A percentile compares a stretch with the other conserved stretches of the same genome.
Evolutionary conservation across 1,140 invertebrate genomes (phyloP).

Genomic region (Megalonaias nervosa): DNA sequence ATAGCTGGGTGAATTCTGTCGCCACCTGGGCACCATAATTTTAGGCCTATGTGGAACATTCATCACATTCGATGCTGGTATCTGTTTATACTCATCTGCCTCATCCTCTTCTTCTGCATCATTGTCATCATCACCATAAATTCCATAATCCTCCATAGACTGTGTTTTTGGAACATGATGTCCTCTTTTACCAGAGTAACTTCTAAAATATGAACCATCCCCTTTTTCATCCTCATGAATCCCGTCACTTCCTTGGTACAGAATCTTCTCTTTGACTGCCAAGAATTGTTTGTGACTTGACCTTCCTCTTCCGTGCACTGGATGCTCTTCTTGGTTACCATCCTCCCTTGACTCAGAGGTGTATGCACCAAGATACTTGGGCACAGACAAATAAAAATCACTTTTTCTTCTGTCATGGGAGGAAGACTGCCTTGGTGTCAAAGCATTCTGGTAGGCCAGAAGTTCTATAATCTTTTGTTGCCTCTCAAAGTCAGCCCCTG

Average conservation of each 20-base stretch:
- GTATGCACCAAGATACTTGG: slow-evolving; percentile 1
- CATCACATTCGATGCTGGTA: slow-evolving; percentile 27
- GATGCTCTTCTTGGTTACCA: slow-evolving; percentile 5
- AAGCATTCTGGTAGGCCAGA: slow-evolving; percentile 24
- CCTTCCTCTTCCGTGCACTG: slow-evolving; percentile 10
- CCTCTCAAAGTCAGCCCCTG: slow-evolving; percentile 3
- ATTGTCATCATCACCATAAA: slow-evolving; percentile 37
- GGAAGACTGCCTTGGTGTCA: slow-evolving; percentile 27
- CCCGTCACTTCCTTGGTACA: slow-evolving; percentile 2
- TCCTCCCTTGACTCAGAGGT: slow-evolving; percentile 12
- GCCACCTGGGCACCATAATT: slow-evolving; percentile 37
- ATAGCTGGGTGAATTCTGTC: slow-evolving; percentile 35
- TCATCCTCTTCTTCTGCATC: slow-evolving; percentile 29
- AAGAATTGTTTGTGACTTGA: slow-evolving; percentile 31
- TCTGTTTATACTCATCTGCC: slow-evolving; percentile 2
- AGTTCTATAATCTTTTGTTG: slow-evolving; percentile 26
- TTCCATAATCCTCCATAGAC: slow-evolving; percentile 28
- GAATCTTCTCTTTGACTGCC: slow-evolving; percentile 22
- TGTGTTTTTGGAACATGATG: not conserved
- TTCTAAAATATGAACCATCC: not conserved
- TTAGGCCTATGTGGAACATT: slow-evolving; percentile 27
- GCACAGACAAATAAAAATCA: slow-evolving; percentile 30
- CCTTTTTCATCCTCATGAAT: slow-evolving; percentile 3
- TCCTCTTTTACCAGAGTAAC: not conserved
- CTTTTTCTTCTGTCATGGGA: slow-evolving; percentile 27